phyloP scores from a whole-genome alignment of 1,140 invertebrate genomes.

The Pogonomyrmex barbatus region DNA sequence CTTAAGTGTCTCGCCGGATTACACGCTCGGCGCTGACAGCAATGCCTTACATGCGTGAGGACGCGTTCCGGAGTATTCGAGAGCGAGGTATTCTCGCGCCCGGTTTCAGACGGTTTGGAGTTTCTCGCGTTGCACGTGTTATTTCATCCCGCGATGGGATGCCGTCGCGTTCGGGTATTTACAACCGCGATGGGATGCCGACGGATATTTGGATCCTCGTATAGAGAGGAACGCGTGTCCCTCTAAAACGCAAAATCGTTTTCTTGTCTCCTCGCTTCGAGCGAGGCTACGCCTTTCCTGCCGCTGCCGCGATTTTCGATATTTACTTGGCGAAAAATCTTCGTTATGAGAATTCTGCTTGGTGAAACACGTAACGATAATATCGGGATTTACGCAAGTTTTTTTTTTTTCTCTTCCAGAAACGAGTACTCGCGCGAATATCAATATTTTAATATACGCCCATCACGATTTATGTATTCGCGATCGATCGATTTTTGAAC shows the following conservation, averaged over 20 bases:
- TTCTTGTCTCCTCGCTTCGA: not conserved
- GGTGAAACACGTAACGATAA: not conserved
- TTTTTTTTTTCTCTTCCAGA: not conserved
- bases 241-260: not conserved
- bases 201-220: conserved; percentile 4
- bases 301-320: conserved; percentile 1
- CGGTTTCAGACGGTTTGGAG: conserved; percentile 56
- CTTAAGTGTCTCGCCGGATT: conserved; percentile 51
- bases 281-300: not conserved
- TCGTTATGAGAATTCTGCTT: not conserved
- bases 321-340: not conserved
- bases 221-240: not conserved
- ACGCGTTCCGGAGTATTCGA: conserved; percentile 26
- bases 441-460: not conserved
- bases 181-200: conserved; percentile 19
- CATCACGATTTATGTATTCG: not conserved
- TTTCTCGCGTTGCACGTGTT: conserved; percentile 54
- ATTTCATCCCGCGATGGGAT: conserved; percentile 14
- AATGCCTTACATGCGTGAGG: conserved; percentile 30
- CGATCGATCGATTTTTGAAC: not conserved
- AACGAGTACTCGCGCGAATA: not conserved
- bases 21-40: conserved; percentile 52
- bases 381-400: not conserved
- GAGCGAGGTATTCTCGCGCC: conserved; percentile 28
- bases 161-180: conserved; percentile 27